These are phyloP conservation scores for Sisyra nigra DNA, from an alignment of 2,888 invertebrate species.

Conservation along the genomic window DNA sequence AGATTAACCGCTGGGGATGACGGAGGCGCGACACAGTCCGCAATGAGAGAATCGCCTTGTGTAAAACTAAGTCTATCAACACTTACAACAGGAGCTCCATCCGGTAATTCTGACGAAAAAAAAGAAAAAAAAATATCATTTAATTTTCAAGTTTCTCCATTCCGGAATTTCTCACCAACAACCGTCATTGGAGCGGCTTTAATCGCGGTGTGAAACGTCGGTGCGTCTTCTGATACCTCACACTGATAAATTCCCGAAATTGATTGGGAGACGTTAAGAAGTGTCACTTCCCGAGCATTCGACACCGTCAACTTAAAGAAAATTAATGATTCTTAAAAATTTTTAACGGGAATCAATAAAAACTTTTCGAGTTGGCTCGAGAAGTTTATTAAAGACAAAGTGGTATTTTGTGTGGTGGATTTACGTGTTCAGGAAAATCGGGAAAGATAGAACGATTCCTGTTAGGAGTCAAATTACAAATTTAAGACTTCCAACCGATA, in stretches of 20 bases:
- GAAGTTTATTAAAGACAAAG: too few species aligned
- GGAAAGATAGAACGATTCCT: too few species aligned
- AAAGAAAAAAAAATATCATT: constrained; percentile 5
- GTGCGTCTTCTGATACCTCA: constrained; percentile 56
- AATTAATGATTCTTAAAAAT: constrained; percentile 8
- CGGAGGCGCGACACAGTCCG: constrained; percentile 40
- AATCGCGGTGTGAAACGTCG: constrained; percentile 50
- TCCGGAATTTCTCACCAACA: constrained; percentile 36
- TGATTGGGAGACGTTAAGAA: constrained; percentile 46
- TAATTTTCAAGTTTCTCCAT: background rate
- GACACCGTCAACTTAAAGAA: constrained; percentile 43
- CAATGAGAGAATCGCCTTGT: constrained; percentile 40
- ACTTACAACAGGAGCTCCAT: constrained; percentile 37
- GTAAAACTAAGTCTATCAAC: constrained; percentile 37
- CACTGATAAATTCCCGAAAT: constrained; percentile 55
- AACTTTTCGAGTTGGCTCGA: too few species aligned
- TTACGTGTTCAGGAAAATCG: too few species aligned
- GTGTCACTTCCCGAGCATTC: constrained; percentile 47
- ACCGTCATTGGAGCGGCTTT: constrained; percentile 44
- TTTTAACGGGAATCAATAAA: background rate
- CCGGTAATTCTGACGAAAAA: constrained; percentile 34
- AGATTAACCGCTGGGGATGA: constrained; percentile 44
- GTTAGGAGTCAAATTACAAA: too few species aligned
- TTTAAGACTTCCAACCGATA: too few species aligned
- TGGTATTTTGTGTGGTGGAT: too few species aligned